Evolutionary conservation across 2,888 invertebrate genomes (phyloP), one percentile per base, ranked within the genome.

Genomic region (Xanthia togata): DNA sequence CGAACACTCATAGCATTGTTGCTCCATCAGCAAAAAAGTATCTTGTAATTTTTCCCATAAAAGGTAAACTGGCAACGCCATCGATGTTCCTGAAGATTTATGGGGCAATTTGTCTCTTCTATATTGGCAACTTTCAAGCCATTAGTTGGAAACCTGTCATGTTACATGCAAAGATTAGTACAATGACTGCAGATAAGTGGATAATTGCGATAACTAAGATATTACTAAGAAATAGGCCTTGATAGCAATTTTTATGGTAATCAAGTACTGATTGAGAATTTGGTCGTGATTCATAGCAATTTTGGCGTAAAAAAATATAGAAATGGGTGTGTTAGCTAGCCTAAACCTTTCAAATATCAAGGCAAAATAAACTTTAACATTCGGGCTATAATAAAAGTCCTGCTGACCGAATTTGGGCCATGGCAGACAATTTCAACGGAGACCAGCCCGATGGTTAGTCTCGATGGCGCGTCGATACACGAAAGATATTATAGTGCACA

Each of bases 81-180:
- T 64, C 71, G 26, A 76, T 79, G 82, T 84, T 80, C 75, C 74
- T 60, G 53, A 64, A 63, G 69, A 88, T 89, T 90, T 89, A 90
- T 85, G 70, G 69, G 65, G 78, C 75, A 86, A 87, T 88, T 88
- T 84, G 68, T 84, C 70, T 83, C 79, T 80, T 60, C 55, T 78
- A 74, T 82, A 82, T 72, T 87, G 82, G 81, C 84, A 84, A 87
- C 78, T 86, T 84, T 87, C 83, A 69, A 71, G 72, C 68, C 35
- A 80, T 83, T 88, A 78, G 65, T 70, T 65, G 23, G 53, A 65
- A 78, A 75, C 71, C 74, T 81, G 75, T 68, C 81, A 62, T 31
- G 55, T 69, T n/a, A 70, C 26, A 50, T 68, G 62, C 47, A 65
- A 26, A 62, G 41, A 78, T 78, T 83, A 78, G n/a, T 26, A 74